Evolutionary conservation across 2,888 invertebrate genomes (phyloP).

Genomic region (Drosophila subsilvestris): DNA sequence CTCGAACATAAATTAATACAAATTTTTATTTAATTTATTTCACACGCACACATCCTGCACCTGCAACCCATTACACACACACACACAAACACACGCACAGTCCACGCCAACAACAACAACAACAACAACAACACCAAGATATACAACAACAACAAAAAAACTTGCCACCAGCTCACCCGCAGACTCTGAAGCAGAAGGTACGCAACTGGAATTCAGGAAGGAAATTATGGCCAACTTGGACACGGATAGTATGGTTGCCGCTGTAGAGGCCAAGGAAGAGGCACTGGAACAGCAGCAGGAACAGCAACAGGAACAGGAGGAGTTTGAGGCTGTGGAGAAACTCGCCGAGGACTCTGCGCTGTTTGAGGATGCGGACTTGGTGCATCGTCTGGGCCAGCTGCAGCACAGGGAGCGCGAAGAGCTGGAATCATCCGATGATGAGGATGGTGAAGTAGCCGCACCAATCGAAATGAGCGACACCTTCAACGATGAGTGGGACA

Average conservation of each 20-base stretch:
- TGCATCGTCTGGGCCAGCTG: constrained; percentile 8
- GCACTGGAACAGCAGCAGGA: constrained; percentile 42
- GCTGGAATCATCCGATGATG: constrained; percentile 78
- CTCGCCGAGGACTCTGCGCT: constrained; percentile 35
- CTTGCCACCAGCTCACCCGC: constrained; percentile 47
- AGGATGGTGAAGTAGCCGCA: constrained; percentile 58
- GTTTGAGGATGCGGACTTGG: constrained; percentile 10
- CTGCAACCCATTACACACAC: constrained; percentile 32
- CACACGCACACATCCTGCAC: constrained; percentile 44
- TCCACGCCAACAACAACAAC: constrained; percentile 50
- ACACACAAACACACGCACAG: constrained; percentile 48
- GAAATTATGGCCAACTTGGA: constrained; percentile 48
- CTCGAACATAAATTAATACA: constrained; percentile 46
- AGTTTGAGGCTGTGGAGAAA: constrained; percentile 51
- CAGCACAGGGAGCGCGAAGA: constrained; percentile 74
- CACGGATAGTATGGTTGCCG: constrained; percentile 7
- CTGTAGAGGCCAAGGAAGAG: constrained; percentile 19
- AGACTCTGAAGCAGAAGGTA: constrained; percentile 74
- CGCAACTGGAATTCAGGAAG: constrained; percentile 49
- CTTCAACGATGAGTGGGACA: constrained; percentile 81
- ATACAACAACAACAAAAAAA: constrained; percentile 48
- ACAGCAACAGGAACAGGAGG: constrained; percentile 22
- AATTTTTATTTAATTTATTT: constrained; percentile 67
- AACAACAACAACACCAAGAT: constrained; percentile 43
- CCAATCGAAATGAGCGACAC: constrained; percentile 70